phyloP scores from a whole-genome alignment of 2,113 vertebrate genomes.

The Oncorhynchus mykiss region DNA sequence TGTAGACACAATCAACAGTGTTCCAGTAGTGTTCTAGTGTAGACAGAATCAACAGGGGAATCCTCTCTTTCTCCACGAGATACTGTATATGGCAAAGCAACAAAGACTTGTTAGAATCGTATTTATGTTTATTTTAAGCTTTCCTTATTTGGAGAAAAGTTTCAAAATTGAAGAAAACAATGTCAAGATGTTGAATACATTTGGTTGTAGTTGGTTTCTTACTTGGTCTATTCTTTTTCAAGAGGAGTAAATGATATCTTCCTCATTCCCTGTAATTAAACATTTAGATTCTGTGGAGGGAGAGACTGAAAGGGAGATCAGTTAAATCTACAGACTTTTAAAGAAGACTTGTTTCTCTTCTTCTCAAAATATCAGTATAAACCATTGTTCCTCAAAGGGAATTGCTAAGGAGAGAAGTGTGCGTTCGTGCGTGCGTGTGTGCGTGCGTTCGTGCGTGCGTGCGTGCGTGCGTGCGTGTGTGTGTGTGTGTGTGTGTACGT shows the following conservation, averaged over 20 bases:
- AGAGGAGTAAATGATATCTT: slow-evolving; percentile 63
- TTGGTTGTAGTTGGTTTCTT: too few species aligned
- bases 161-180: slow-evolving; percentile 50
- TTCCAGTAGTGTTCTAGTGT: too few species aligned
- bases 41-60: not conserved
- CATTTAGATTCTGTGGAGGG: slow-evolving; percentile 63
- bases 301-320: slow-evolving; percentile 53
- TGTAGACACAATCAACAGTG: too few species aligned
- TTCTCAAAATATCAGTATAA: slow-evolving; percentile 17
- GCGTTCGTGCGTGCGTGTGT: too few species aligned
- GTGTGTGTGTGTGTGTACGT: too few species aligned
- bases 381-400: slow-evolving; percentile 52
- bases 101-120: slow-evolving; percentile 14
- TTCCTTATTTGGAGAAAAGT: slow-evolving; percentile 37
- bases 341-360: slow-evolving; percentile 44
- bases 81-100: slow-evolving; percentile 4
- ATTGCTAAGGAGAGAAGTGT: not conserved
- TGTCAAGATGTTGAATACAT: slow-evolving; percentile 34
- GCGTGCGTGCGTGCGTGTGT: rapidly evolving
- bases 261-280: slow-evolving; percentile 70
- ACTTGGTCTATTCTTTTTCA: slow-evolving; percentile 70
- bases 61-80: not conserved
- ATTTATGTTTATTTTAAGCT: slow-evolving; percentile 52
- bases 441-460: rapidly evolving
- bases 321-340: slow-evolving; percentile 62